These are phyloP conservation scores for Lasioglossum zephyrum DNA, from an alignment of 2,888 invertebrate species.

Conservation along the genomic window DNA sequence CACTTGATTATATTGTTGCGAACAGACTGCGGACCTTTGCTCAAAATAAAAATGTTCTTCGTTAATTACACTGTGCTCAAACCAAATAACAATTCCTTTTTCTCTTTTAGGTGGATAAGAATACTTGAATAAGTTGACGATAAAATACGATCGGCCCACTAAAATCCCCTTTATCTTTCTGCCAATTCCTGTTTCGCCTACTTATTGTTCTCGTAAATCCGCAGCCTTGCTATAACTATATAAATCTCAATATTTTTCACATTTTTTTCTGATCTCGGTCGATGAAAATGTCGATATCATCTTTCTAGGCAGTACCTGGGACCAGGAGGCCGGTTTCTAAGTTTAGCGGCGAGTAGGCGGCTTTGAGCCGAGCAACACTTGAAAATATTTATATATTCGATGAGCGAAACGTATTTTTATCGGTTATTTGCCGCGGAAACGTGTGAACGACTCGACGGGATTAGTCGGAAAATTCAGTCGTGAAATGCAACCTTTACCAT, in stretches of 20 bases:
- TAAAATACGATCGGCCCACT: too few relatives aligned
- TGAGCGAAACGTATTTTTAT: slow-evolving; percentile 81
- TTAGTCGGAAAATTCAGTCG: neutral
- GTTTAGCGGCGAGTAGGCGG: slow-evolving; percentile 83
- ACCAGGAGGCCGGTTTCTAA: slow-evolving; percentile 82
- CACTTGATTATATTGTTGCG: too few relatives aligned
- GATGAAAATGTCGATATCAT: slow-evolving; percentile 79
- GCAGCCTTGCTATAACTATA: too few relatives aligned
- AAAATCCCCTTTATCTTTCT: too few relatives aligned
- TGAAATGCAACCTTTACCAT: neutral
- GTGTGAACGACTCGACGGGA: neutral
- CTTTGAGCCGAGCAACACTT: slow-evolving; percentile 79
- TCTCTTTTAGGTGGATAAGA: too few relatives aligned
- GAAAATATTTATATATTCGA: slow-evolving; percentile 82
- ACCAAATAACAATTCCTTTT: too few relatives aligned
- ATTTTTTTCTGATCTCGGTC: slow-evolving; percentile 54
- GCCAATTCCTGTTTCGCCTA: too few relatives aligned
- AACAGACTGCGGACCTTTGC: too few relatives aligned
- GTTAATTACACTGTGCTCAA: too few relatives aligned
- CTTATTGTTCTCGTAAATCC: neutral
- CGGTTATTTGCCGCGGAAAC: slow-evolving; percentile 53
- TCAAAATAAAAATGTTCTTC: too few relatives aligned
- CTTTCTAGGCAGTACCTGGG: slow-evolving; percentile 77
- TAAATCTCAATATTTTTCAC: too few relatives aligned
- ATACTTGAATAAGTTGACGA: too few relatives aligned